Percentiles rank a stretch among this genome's conserved stretches.
Evolutionary conservation across 2,797 vertebrate genomes (phyloP).

Genomic region (Amphiprion clarkii): DNA sequence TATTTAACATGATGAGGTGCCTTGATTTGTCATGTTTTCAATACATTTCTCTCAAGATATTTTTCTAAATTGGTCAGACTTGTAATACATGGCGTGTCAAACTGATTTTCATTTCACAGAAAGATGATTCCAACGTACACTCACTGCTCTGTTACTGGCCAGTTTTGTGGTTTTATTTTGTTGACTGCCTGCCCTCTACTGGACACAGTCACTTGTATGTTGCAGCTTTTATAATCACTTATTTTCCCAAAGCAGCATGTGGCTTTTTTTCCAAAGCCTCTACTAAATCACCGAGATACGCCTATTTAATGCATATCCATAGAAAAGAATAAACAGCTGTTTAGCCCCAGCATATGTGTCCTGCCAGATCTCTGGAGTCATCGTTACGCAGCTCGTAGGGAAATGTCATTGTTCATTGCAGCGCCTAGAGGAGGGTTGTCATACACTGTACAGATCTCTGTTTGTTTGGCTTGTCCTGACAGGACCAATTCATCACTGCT

Average conservation of each 20-base stretch:
- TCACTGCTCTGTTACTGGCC: too few species aligned
- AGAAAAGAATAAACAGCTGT: slow-evolving; percentile 30
- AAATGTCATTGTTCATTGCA: slow-evolving; percentile 67
- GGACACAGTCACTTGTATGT: not conserved
- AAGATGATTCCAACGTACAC: too few species aligned
- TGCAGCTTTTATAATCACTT: slow-evolving; percentile 11
- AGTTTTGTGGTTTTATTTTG: slow-evolving; percentile 11
- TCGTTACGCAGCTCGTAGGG: slow-evolving; percentile 42
- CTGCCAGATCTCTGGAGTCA: slow-evolving; percentile 52
- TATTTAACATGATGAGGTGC: too few species aligned
- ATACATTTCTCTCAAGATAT: too few species aligned
- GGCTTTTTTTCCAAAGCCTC: slow-evolving; percentile 6
- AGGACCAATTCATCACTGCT: slow-evolving; percentile 74
- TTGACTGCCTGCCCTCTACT: slow-evolving; percentile 9
- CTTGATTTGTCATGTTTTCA: too few species aligned
- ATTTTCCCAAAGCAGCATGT: slow-evolving; percentile 20
- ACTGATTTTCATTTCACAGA: too few species aligned
- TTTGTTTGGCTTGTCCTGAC: slow-evolving; percentile 78
- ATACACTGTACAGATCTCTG: slow-evolving; percentile 66
- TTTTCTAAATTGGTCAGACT: too few species aligned
- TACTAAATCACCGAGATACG: slow-evolving; percentile 14
- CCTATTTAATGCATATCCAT: slow-evolving; percentile 31
- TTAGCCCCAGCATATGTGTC: slow-evolving; percentile 56
- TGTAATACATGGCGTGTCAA: too few species aligned
- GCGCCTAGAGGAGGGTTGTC: slow-evolving; percentile 68